These are phyloP conservation scores for Alcis repandata DNA, from an alignment of 2,888 invertebrate genomes.

Conservation along the genomic window DNA sequence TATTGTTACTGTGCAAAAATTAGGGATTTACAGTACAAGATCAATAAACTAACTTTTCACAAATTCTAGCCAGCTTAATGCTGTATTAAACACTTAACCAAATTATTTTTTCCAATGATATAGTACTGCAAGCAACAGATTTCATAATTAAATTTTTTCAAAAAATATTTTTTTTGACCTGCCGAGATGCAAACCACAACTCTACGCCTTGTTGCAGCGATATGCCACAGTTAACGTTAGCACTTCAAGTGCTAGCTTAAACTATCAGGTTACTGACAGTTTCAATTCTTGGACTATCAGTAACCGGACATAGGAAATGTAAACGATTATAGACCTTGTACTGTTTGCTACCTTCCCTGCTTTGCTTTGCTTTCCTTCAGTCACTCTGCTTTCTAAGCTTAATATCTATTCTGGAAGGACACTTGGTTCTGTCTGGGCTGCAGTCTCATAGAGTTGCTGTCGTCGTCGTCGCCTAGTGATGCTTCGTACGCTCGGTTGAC, in stretches of 20 bases:
- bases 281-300: too few species aligned
- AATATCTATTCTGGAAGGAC: conserved; percentile 85
- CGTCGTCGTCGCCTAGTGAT: conserved; percentile 88
- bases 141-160: too few species aligned
- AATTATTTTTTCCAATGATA: too few species aligned
- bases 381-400: conserved; percentile 39
- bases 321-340: not conserved
- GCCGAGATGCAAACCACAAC: too few species aligned
- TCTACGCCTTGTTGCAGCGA: too few species aligned
- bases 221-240: too few species aligned
- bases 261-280: too few species aligned
- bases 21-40: not conserved
- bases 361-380: conserved; percentile 5
- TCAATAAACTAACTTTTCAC: not conserved
- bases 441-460: conserved; percentile 90
- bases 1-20: conserved; percentile 10
- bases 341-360: not conserved
- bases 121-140: too few species aligned
- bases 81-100: not conserved
- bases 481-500: conserved; percentile 93
- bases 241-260: too few species aligned
- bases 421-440: conserved; percentile 89
- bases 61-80: not conserved
- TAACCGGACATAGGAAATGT: too few species aligned
- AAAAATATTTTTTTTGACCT: too few species aligned